Conservation (phyloP, 1,140 invertebrate species). For the Phthorimaea operculella region DNA sequence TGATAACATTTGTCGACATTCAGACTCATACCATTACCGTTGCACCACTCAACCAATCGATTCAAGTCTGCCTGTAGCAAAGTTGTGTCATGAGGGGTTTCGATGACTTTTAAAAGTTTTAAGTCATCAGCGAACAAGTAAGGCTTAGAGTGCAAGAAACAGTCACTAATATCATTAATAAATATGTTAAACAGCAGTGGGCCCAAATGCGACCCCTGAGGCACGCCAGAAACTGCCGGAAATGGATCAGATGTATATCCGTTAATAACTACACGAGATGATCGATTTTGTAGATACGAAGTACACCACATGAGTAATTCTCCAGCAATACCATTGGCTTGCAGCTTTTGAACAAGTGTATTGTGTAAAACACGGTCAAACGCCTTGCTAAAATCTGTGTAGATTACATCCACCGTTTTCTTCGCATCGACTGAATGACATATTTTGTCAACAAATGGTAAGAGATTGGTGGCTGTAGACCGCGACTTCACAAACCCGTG, state of each 20-base stretch:
- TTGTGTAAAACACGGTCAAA: constrained; percentile 18
- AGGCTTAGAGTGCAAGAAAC: constrained; percentile 7
- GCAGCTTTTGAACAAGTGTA: constrained; percentile 15
- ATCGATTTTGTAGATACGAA: constrained; percentile 17
- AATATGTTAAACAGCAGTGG: constrained; percentile 16
- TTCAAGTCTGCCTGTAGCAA: neutral
- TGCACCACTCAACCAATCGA: neutral
- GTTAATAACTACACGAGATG: constrained; percentile 14
- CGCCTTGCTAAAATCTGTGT: constrained; percentile 22
- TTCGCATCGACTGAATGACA: constrained; percentile 10
- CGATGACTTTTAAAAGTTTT: constrained; percentile 7
- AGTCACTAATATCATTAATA: constrained; percentile 16
- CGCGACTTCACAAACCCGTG: constrained; percentile 21
- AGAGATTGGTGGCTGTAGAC: constrained; percentile 18
- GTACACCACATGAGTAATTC: constrained; percentile 14
- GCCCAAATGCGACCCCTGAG: constrained; percentile 21
- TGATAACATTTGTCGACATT: constrained; percentile 6
- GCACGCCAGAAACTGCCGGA: constrained; percentile 16
- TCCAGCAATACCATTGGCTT: constrained; percentile 12
- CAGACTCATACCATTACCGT: neutral
- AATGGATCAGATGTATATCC: constrained; percentile 11
- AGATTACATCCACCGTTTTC: constrained; percentile 18
- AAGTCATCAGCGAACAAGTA: constrained; percentile 21
- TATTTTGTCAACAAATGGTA: constrained; percentile 12
- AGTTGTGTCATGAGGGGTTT: neutral